phyloP scores from a whole-genome alignment of 2,888 invertebrate genomes.

The Chymomyza amoena region DNA sequence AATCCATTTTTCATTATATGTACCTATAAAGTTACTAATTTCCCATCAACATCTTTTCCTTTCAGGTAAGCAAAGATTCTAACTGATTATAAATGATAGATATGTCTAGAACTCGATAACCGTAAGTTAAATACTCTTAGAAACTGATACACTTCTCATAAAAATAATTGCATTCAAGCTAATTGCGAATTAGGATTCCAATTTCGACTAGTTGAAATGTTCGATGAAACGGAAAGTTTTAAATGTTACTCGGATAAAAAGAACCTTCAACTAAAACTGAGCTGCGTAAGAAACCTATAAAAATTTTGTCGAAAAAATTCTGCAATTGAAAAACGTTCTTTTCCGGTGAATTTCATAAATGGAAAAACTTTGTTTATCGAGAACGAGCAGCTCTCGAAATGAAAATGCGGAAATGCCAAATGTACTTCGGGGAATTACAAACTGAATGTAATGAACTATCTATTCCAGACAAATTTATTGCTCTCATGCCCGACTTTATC shows the following conservation, averaged over 20 bases:
- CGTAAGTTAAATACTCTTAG: not conserved
- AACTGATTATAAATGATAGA: not conserved
- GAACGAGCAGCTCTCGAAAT: slow-evolving; percentile 1
- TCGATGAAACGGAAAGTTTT: not conserved
- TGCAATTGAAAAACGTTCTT: slow-evolving; percentile 13
- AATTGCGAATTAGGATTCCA: too few relatives aligned
- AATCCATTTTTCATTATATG: too few relatives aligned
- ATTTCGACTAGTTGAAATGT: too few relatives aligned
- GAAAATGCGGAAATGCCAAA: slow-evolving; percentile 57
- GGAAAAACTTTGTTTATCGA: slow-evolving; percentile 9
- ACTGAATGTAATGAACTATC: too few relatives aligned
- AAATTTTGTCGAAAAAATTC: slow-evolving; percentile 1
- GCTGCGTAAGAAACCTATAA: too few relatives aligned
- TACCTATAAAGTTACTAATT: not conserved
- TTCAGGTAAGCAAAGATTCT: slow-evolving; percentile 53
- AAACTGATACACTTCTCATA: too few relatives aligned
- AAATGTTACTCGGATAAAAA: not conserved
- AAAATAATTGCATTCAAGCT: too few relatives aligned
- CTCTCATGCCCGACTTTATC: too few relatives aligned
- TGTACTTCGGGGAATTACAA: too few relatives aligned
- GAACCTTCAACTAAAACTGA: not conserved
- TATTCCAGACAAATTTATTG: too few relatives aligned
- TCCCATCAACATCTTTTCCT: slow-evolving; percentile 8
- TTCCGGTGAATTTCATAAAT: slow-evolving; percentile 27
- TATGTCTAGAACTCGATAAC: not conserved